Conservation (phyloP, 2,797 vertebrate genomes). For the Heterohyrax brucei region DNA sequence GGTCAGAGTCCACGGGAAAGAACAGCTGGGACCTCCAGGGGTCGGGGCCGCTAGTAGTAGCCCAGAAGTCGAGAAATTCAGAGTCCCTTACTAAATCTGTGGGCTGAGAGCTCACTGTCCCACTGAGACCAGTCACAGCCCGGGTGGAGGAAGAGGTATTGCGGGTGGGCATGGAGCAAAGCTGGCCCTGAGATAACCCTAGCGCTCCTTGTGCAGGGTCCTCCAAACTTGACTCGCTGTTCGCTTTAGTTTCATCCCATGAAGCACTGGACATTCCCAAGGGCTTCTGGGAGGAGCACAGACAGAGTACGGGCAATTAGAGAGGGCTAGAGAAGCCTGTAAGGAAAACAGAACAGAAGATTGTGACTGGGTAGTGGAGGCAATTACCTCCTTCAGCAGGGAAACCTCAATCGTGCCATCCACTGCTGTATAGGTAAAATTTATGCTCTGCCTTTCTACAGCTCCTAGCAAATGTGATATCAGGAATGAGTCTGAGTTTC, state of each 20-base stretch:
- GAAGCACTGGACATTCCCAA: conserved; percentile 22
- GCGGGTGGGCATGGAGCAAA: background rate
- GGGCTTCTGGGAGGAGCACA: conserved; percentile 65
- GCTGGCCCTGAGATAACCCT: background rate
- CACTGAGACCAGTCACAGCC: background rate
- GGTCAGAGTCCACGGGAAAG: background rate
- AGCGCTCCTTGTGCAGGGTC: conserved; percentile 46
- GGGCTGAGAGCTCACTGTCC: background rate
- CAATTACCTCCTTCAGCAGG: background rate
- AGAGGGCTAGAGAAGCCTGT: conserved; percentile 71
- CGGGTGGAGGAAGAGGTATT: background rate
- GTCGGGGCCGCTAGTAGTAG: background rate
- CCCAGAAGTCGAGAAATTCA: conserved; percentile 24
- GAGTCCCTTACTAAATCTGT: background rate
- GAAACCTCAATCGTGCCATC: background rate
- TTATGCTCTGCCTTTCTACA: background rate
- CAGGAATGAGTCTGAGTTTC: background rate
- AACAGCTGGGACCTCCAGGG: background rate
- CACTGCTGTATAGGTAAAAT: background rate
- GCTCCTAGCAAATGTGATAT: background rate
- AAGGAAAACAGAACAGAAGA: conserved; percentile 56
- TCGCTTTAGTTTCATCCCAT: conserved; percentile 48
- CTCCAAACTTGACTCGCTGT: conserved; percentile 51
- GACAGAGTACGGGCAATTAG: conserved; percentile 33
- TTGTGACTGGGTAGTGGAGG: background rate